Conservation (phyloP, 92 coral and sea anemone species). For the Epizoanthus illoricatus region DNA sequence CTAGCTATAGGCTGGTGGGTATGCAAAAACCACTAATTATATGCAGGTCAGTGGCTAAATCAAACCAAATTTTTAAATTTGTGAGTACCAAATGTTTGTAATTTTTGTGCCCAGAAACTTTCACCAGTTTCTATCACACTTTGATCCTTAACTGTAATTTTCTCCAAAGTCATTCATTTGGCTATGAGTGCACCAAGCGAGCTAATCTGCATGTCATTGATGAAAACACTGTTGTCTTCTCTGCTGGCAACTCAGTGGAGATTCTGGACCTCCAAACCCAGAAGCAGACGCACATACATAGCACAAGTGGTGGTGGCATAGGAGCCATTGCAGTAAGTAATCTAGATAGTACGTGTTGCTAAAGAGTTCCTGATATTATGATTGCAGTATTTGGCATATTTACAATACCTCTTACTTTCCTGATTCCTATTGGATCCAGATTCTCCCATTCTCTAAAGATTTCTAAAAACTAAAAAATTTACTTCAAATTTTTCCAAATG, state of each 20-base stretch:
- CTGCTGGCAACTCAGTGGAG: slow-evolving; percentile 92
- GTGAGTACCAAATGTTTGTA: neutral
- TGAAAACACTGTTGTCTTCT: slow-evolving; percentile 80
- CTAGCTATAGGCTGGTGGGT: too few species aligned
- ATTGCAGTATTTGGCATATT: too few species aligned
- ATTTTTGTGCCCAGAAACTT: neutral
- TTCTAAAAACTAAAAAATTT: too few species aligned
- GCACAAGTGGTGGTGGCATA: slow-evolving; percentile 94
- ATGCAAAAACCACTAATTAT: too few species aligned
- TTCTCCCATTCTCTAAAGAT: too few species aligned
- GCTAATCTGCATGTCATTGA: slow-evolving; percentile 92
- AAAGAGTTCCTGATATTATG: too few species aligned
- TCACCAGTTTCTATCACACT: neutral
- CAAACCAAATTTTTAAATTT: neutral
- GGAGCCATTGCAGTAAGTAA: slow-evolving; percentile 94
- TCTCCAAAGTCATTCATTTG: slow-evolving; percentile 91
- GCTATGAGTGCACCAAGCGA: slow-evolving; percentile 97
- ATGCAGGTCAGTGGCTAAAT: too few species aligned
- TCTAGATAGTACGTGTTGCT: too few species aligned
- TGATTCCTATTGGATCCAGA: too few species aligned
- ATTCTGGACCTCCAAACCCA: slow-evolving; percentile 85
- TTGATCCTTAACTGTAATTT: slow-evolving; percentile 30
- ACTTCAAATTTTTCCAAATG: too few species aligned
- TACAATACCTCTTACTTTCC: too few species aligned
- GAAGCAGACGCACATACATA: slow-evolving; percentile 88